Evolutionary conservation across 1,140 invertebrate species (phyloP).

Genomic region (Drosophila kohkoa): DNA sequence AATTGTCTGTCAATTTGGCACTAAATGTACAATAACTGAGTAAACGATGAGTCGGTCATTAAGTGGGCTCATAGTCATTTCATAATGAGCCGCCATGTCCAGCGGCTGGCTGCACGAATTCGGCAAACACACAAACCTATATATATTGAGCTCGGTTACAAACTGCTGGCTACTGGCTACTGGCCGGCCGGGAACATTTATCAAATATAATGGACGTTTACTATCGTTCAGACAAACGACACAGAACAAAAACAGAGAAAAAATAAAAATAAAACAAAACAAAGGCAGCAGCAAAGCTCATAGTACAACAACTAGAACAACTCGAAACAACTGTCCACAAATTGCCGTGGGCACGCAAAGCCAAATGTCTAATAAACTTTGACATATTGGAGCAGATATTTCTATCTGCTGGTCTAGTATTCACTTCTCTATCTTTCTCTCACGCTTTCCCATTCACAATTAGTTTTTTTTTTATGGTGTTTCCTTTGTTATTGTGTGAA

Average conservation of each 20-base stretch:
- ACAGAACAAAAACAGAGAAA: not conserved
- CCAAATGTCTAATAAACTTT: constrained; percentile 82
- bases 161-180: constrained; percentile 21
- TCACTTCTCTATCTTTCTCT: constrained; percentile 7
- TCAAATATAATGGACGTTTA: constrained; percentile 80
- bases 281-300: not conserved
- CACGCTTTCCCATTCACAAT: constrained; percentile 10
- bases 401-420: constrained; percentile 47
- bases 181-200: constrained; percentile 60
- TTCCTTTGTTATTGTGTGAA: constrained; percentile 50
- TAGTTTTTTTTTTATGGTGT: constrained; percentile 38
- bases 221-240: constrained; percentile 45
- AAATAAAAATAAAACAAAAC: no score
- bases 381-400: constrained; percentile 81
- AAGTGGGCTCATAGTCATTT: constrained; percentile 43
- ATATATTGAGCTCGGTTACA: constrained; percentile 59
- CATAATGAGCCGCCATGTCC: constrained; percentile 54
- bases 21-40: constrained; percentile 78
- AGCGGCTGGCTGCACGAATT: constrained; percentile 29
- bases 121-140: constrained; percentile 30
- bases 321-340: constrained; percentile 76
- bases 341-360: constrained; percentile 80
- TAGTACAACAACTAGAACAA: constrained; percentile 30
- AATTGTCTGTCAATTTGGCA: constrained; percentile 73
- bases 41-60: constrained; percentile 76